Evolutionary conservation across 2,888 invertebrate species (phyloP), one percentile per base, ranked within the genome.

Genomic region (Idaea straminata): DNA sequence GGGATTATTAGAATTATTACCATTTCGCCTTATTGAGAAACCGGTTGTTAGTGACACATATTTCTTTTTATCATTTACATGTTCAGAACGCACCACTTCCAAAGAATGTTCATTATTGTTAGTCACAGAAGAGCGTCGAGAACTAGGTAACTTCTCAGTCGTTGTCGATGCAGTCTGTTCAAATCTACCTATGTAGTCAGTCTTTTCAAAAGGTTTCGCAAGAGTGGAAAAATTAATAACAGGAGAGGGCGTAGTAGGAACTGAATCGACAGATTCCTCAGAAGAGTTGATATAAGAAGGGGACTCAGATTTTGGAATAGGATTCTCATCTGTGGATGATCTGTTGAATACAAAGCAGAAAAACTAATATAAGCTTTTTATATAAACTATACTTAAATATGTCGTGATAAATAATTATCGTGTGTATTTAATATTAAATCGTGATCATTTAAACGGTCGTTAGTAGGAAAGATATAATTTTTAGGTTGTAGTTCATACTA

Each of bases 321-420:
- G 87, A 86, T 80, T 92, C 87, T 92, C 91, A 88, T 91, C 91
- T 84, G 91, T 88, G 81, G 93, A 88, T 87, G 90, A 93, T 93
- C 93, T 93, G 93, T 92, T 89, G 90, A 93, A 92, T 91, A 92
- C 81, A 93, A 92, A 92, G 89, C 89, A 91, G 86, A 90, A 91
- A 83, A 88, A 90, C 92, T 92, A 89, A 88, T 86, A 87, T 76
- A 87, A 88, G 85, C 86, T 86, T 81, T 81, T 78, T 75, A 73
- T 73, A 77, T 72, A 77, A 66, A 73, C 64, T 74, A 77, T 79
- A 80, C 74, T 75, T 77, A 81, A 67, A 77, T 77, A 78, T 74
- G 69, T 71, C n/a, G 58, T 59, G 58, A 15, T 59, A 10, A 59
- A 59, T 16, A 5, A 16, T 15, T 59, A 16, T 59, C 5, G 7